Evolutionary conservation across 2,113 vertebrate species (phyloP), one percentile per base, ranked within the genome.

Genomic region (Ochotona princeps): DNA sequence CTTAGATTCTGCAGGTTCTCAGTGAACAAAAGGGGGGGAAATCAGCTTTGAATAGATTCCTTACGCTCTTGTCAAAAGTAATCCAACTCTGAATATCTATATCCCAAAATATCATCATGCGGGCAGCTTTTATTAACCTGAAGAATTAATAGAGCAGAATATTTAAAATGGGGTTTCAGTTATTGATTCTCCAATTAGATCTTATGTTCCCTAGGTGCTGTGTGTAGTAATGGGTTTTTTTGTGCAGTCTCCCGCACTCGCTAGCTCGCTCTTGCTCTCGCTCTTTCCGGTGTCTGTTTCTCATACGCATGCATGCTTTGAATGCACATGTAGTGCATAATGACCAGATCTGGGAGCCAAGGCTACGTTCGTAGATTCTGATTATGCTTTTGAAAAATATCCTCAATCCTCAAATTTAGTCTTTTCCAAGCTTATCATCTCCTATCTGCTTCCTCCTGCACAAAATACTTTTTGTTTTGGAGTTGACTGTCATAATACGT

Each of bases 1-100:
- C 99, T 99, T 98, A 98, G 98, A 98, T 98, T 98, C 97, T 98
- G 98, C 98, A 98, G 98, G 98, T 98, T 97, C 97, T 98, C 95
- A 13, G 96, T 96, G 97, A 98, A 98, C 97, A 98, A 98, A 98
- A 98, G 97, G 95, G 92, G 94, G 94, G 82, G 66, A 97, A 97
- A 98, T 98, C 96, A 98, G 97, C 98, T 98, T 98, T 98, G 98
- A 98, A 98, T 98, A 97, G 98, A 98, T 98, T 98, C 98, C 97
- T 98, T 97, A 97, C 97, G 91, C 96, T 98, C 97, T 98, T 98
- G 98, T 98, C 98, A 98, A 97, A 98, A 98, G 97, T 98, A 98
- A 98, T 98, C 97, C 97, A 97, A 97, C 96, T 97, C 97, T 95
- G 98, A 98, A 98, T 98, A 98, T 98, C 98, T 98, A 97, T 97